Percentiles rank a stretch among this genome's conserved stretches.
Conservation (phyloP, 2,888 invertebrate species). For the Lucinisca nassula region DNA sequence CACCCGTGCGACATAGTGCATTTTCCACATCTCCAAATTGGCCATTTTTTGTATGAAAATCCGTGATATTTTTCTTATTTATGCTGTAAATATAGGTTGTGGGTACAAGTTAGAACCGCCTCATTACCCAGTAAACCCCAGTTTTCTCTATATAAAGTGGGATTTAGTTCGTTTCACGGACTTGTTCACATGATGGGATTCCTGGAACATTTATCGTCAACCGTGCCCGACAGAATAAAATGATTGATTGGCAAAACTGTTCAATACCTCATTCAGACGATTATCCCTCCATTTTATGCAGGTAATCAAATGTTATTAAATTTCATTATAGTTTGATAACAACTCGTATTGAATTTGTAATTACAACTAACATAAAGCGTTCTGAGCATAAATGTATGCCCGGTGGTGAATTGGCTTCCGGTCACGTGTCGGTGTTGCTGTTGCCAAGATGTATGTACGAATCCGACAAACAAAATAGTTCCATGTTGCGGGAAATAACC, state of each 20-base stretch:
- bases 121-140: no score
- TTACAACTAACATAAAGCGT: conserved; percentile 10
- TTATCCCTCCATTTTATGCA: conserved; percentile 9
- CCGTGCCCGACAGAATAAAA: neutral
- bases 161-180: no score
- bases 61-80: no score
- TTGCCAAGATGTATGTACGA: neutral
- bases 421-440: neutral
- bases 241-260: neutral
- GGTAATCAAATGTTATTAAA: conserved; percentile 9
- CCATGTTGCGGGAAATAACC: neutral
- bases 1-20: no score
- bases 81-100: no score
- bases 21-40: no score
- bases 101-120: no score
- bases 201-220: no score
- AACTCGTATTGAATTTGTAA: conserved; percentile 5
- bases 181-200: no score
- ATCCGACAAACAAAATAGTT: neutral
- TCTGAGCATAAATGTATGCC: neutral
- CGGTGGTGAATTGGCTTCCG: neutral
- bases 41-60: no score
- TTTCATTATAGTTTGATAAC: conserved; percentile 17
- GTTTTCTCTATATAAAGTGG: no score
- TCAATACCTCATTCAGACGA: neutral